phyloP scores from a whole-genome alignment of 2,797 vertebrate species.

The Sebastes trivittatus region DNA sequence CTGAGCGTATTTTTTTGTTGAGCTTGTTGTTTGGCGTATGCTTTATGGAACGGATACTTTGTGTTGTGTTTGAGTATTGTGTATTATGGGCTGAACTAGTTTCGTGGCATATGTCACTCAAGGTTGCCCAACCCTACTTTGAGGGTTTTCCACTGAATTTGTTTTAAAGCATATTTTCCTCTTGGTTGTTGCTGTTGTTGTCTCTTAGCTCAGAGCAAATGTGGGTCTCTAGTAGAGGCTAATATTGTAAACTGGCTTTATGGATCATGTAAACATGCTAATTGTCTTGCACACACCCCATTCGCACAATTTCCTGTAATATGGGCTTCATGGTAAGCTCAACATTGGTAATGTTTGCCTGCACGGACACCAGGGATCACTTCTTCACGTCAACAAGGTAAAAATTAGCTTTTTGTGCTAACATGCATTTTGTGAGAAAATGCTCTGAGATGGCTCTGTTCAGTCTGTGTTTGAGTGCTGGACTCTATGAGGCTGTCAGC shows the following conservation, averaged over 20 bases:
- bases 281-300: background rate
- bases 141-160: background rate
- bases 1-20: background rate
- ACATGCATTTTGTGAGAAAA: background rate
- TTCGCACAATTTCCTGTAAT: background rate
- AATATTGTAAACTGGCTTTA: background rate
- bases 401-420: background rate
- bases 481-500: background rate
- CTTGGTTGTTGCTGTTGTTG: background rate
- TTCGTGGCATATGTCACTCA: background rate
- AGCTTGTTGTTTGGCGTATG: background rate
- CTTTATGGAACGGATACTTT: background rate
- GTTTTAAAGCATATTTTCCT: background rate
- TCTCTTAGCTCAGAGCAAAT: background rate
- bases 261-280: background rate
- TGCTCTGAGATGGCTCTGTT: background rate
- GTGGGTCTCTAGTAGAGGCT: background rate
- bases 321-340: background rate
- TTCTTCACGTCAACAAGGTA: background rate
- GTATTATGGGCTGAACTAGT: background rate
- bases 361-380: background rate
- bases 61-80: background rate
- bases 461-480: background rate
- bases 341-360: background rate
- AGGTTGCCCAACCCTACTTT: no score